These are phyloP conservation scores for Lagodon rhomboides DNA, from an alignment of 2,797 vertebrate species.

Conservation along the genomic window DNA sequence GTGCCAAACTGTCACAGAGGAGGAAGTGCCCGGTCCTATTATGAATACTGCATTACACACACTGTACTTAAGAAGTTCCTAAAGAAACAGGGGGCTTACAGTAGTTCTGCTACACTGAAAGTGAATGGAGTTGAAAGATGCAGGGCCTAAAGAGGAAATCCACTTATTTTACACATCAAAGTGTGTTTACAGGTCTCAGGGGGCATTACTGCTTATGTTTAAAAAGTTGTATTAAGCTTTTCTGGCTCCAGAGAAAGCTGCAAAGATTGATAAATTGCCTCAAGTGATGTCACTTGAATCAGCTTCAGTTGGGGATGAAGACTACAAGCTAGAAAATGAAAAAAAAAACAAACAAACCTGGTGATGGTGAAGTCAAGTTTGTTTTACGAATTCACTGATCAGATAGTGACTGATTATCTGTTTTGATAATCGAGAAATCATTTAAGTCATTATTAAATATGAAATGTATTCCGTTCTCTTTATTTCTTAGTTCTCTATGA, in stretches of 20 bases:
- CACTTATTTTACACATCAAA: neutral
- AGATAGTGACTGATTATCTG: no score
- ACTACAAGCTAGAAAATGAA: neutral
- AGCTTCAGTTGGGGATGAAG: neutral
- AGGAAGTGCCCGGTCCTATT: constrained; percentile 42
- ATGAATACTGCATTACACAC: neutral
- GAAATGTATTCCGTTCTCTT: no score
- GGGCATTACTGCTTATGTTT: no score
- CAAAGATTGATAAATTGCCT: neutral
- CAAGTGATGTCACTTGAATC: neutral
- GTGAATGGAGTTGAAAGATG: neutral
- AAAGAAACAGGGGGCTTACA: neutral
- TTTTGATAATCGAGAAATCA: no score
- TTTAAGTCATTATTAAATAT: no score
- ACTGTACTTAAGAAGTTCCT: neutral
- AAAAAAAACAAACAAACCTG: neutral
- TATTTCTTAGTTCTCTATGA: no score
- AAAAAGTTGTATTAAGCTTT: neutral
- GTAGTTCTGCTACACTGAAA: neutral
- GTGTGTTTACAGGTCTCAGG: neutral
- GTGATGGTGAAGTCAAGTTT: no score
- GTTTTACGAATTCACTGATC: no score
- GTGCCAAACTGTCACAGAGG: constrained; percentile 9
- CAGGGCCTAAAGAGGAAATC: no score
- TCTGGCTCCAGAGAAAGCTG: neutral